Conservation (phyloP, 2,797 vertebrate genomes). For the Holocentrus rufus region DNA sequence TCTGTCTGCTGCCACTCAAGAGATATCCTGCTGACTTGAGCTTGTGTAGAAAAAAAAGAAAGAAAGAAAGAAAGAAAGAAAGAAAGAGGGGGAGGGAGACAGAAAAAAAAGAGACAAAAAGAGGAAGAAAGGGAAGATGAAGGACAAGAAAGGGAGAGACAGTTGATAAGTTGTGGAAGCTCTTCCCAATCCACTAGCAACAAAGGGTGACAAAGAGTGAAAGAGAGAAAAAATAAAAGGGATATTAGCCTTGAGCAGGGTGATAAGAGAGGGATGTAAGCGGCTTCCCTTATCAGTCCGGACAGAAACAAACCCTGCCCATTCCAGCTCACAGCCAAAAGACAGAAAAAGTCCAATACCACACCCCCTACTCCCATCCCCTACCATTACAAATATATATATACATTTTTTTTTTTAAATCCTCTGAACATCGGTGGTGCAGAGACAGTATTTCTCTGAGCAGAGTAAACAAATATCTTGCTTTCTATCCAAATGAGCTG, state of each 20-base stretch:
- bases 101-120: too few species aligned
- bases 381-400: too few species aligned
- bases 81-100: too few species aligned
- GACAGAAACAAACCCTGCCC: slow-evolving; percentile 75
- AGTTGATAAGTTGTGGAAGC: slow-evolving; percentile 56
- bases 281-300: slow-evolving; percentile 80
- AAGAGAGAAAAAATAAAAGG: slow-evolving; percentile 68
- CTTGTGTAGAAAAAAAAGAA: neutral
- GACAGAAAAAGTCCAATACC: slow-evolving; percentile 58
- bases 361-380: slow-evolving; percentile 17
- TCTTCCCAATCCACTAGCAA: slow-evolving; percentile 60
- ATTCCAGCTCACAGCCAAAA: slow-evolving; percentile 67
- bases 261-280: slow-evolving; percentile 78
- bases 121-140: slow-evolving; percentile 32
- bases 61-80: neutral
- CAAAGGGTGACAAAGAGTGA: slow-evolving; percentile 64
- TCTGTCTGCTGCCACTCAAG: slow-evolving; percentile 11
- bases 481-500: slow-evolving; percentile 15
- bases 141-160: slow-evolving; percentile 36
- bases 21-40: slow-evolving; percentile 17
- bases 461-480: slow-evolving; percentile 54
- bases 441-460: slow-evolving; percentile 48
- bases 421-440: slow-evolving; percentile 40
- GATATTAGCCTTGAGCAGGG: slow-evolving; percentile 78
- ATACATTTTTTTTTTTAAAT: too few species aligned